Conservation (phyloP, 2,113 vertebrate species). For the Nannobrachium achirus region DNA sequence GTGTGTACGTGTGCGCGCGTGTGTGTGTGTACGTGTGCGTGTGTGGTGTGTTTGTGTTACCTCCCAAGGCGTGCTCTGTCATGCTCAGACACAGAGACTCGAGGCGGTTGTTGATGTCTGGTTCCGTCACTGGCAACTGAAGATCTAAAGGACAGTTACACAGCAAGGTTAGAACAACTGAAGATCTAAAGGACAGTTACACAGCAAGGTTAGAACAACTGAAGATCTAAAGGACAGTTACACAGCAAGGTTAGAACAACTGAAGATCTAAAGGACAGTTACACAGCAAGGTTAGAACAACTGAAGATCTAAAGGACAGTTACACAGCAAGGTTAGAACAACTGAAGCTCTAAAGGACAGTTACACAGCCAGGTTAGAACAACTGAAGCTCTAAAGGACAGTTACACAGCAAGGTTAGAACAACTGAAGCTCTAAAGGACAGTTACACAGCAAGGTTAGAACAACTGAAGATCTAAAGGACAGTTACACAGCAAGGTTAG, state of each 20-base stretch:
- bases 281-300: conserved; percentile 34
- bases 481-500: neutral
- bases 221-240: conserved; percentile 84
- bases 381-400: conserved; percentile 86
- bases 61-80: conserved; percentile 98
- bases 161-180: conserved; percentile 67
- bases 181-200: conserved; percentile 82
- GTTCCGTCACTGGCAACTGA: conserved; percentile 93
- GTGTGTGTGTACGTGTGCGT: neutral
- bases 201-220: conserved; percentile 59
- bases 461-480: conserved; percentile 86
- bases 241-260: conserved; percentile 41
- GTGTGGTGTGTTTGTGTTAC: conserved; percentile 64
- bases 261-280: conserved; percentile 86
- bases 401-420: neutral
- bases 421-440: conserved; percentile 86
- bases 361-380: neutral
- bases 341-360: conserved; percentile 86
- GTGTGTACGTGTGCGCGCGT: neutral
- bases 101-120: conserved; percentile 98
- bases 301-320: conserved; percentile 86
- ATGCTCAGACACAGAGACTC: conserved; percentile 99
- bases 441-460: neutral
- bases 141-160: conserved; percentile 82
- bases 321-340: neutral